Evolutionary conservation across 2,797 vertebrate species (phyloP).

Genomic region (Pogoniulus pusillus): DNA sequence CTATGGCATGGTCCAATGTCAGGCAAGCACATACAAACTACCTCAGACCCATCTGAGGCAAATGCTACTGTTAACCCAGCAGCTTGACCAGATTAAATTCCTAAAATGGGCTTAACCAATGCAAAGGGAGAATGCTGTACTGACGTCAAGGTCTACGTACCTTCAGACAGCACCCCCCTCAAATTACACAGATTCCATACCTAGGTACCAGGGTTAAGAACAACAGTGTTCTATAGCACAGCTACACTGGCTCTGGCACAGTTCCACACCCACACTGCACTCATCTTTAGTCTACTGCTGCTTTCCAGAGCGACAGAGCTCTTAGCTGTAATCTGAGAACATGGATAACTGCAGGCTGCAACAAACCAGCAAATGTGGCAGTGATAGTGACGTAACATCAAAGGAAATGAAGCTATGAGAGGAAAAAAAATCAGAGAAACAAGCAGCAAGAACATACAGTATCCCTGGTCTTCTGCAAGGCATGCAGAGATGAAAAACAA

Average conservation of each 20-base stretch:
- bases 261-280: neutral
- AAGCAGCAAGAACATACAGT: neutral
- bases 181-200: neutral
- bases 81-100: neutral
- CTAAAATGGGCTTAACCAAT: neutral
- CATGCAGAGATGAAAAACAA: neutral
- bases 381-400: neutral
- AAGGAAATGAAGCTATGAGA: neutral
- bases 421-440: neutral
- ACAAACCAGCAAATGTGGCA: neutral
- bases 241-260: neutral
- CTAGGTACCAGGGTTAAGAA: neutral
- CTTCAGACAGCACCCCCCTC: neutral
- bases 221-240: neutral
- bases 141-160: neutral
- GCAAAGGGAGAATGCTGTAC: neutral
- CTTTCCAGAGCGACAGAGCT: conserved; percentile 8
- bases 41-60: neutral
- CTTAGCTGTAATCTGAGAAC: neutral
- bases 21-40: neutral
- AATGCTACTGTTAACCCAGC: neutral
- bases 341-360: neutral
- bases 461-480: neutral
- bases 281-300: neutral
- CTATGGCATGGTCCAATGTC: neutral